Evolutionary conservation across 2,888 invertebrate species (phyloP).

Genomic region (Nemoura dubitans): DNA sequence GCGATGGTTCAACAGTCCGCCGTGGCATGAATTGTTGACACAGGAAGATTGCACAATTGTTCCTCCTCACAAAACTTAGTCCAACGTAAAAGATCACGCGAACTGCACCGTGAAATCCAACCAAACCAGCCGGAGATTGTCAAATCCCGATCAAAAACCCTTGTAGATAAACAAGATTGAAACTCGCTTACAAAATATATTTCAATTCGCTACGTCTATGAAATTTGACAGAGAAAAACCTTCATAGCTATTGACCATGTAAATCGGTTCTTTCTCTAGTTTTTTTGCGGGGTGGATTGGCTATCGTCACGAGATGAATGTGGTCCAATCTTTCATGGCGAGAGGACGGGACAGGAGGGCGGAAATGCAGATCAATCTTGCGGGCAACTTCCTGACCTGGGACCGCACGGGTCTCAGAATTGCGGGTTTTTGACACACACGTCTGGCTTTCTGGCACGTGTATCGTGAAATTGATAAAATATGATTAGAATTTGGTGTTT

Average conservation of each 20-base stretch:
- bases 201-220: neutral
- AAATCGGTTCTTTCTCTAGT: neutral
- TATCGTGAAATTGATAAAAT: too few relatives aligned
- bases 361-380: too few relatives aligned
- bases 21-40: too few relatives aligned
- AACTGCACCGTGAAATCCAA: neutral
- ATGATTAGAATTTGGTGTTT: too few relatives aligned
- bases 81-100: too few relatives aligned
- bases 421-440: too few relatives aligned
- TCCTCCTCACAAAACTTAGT: too few relatives aligned
- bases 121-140: neutral
- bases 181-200: constrained; percentile 3
- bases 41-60: too few relatives aligned
- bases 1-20: too few relatives aligned
- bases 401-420: neutral
- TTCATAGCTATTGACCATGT: neutral
- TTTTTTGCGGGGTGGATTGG: neutral
- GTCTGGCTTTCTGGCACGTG: too few relatives aligned
- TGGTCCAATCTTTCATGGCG: neutral
- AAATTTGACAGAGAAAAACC: neutral
- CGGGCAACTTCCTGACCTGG: neutral
- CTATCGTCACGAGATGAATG: neutral
- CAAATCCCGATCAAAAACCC: neutral
- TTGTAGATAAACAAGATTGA: neutral
- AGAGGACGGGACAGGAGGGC: too few relatives aligned